Conservation (phyloP, 1,140 invertebrate species). For the Sycobia sp. region DNA sequence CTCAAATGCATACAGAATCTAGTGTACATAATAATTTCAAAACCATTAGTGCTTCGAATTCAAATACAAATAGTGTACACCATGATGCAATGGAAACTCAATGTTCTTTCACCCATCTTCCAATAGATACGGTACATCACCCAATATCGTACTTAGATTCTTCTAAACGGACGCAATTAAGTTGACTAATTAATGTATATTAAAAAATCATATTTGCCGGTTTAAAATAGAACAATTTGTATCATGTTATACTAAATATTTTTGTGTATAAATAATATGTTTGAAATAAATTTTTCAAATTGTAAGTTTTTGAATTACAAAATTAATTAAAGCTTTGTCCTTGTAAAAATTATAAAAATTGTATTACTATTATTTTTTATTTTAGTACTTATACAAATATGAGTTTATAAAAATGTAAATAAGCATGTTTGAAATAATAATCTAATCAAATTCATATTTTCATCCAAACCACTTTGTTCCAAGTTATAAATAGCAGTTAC, state of each 20-base stretch:
- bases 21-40: background rate
- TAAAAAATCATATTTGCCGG: slow-evolving; percentile 4
- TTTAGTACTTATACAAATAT: too few relatives aligned
- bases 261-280: slow-evolving; percentile 25
- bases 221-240: slow-evolving; percentile 14
- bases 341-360: too few relatives aligned
- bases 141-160: background rate
- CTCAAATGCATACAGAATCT: slow-evolving; percentile 19
- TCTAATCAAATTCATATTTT: too few relatives aligned
- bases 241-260: slow-evolving; percentile 26
- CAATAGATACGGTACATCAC: background rate
- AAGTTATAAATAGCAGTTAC: too few relatives aligned
- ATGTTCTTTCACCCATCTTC: slow-evolving; percentile 2
- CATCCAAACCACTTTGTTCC: too few relatives aligned
- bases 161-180: slow-evolving; percentile 4
- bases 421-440: too few relatives aligned
- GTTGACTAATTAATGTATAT: slow-evolving; percentile 22
- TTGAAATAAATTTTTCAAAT: slow-evolving; percentile 27
- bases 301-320: too few relatives aligned
- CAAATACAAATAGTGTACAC: too few relatives aligned
- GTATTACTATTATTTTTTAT: too few relatives aligned
- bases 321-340: too few relatives aligned
- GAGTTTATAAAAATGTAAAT: too few relatives aligned
- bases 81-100: background rate
- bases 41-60: background rate